phyloP scores from a whole-genome alignment of 2,797 vertebrate genomes.

The Knipowitschia caucasica region DNA sequence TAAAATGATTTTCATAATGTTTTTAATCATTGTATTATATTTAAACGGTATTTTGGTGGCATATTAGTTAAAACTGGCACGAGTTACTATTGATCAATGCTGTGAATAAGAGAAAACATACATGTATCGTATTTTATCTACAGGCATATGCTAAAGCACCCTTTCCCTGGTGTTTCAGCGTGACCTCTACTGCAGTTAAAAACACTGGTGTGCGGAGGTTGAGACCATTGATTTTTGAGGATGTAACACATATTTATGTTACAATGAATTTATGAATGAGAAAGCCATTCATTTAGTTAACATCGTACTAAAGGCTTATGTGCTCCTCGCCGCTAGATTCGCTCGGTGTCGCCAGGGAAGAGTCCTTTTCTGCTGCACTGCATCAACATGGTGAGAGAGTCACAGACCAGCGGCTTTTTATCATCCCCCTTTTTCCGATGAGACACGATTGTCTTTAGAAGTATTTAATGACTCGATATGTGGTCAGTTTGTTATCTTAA shows the following conservation, averaged over 20 bases:
- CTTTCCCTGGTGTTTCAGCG: constrained; percentile 51
- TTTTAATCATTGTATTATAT: not conserved
- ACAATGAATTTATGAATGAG: constrained; percentile 39
- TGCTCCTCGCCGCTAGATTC: constrained; percentile 72
- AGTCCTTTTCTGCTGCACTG: constrained; percentile 67
- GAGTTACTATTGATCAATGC: not conserved
- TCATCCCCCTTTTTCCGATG: not conserved
- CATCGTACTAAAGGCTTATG: constrained; percentile 72
- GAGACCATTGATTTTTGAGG: constrained; percentile 50
- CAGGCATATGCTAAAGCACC: constrained; percentile 59
- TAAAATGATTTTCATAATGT: not conserved
- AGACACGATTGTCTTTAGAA: not conserved
- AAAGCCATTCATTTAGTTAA: constrained; percentile 48
- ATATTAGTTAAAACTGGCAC: not conserved
- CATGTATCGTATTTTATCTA: not conserved
- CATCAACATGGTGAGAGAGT: constrained; percentile 78
- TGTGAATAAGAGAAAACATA: not conserved
- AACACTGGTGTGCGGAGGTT: constrained; percentile 67
- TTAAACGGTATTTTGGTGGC: too few relatives aligned
- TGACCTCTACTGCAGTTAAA: constrained; percentile 84
- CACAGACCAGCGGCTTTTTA: constrained; percentile 19
- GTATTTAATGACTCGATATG: not conserved
- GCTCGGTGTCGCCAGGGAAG: constrained; percentile 70
- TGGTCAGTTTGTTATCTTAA: not conserved
- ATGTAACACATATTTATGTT: constrained; percentile 48